phyloP scores from a whole-genome alignment of 1,140 invertebrate genomes.

The Tetramorium alpestre region DNA sequence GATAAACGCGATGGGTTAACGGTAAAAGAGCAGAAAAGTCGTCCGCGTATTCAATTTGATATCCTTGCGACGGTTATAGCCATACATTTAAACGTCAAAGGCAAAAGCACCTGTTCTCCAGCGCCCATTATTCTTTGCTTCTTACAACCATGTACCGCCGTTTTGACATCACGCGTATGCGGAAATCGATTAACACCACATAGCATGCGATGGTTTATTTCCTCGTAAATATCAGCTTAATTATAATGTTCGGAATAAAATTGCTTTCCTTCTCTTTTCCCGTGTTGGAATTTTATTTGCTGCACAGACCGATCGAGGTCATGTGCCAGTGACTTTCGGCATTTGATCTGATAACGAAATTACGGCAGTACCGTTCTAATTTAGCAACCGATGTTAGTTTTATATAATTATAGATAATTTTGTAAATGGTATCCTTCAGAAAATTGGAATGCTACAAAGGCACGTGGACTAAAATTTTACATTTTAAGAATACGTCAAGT shows the following conservation, averaged over 20 bases:
- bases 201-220: constrained; percentile 32
- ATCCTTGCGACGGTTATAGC: constrained; percentile 42
- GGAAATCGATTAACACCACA: constrained; percentile 37
- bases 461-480: background rate
- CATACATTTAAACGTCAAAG: constrained; percentile 44
- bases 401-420: background rate
- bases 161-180: constrained; percentile 43
- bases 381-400: background rate
- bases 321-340: background rate
- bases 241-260: constrained; percentile 35
- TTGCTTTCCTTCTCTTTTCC: background rate
- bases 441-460: background rate
- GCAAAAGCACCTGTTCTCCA: constrained; percentile 34
- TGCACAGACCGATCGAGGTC: background rate
- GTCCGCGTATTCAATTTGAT: constrained; percentile 20
- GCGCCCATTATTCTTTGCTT: constrained; percentile 40
- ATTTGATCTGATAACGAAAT: constrained; percentile 11
- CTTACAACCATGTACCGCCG: constrained; percentile 12
- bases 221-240: constrained; percentile 47
- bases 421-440: background rate
- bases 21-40: constrained; percentile 52
- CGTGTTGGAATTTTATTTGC: background rate
- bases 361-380: background rate
- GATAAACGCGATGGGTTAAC: constrained; percentile 14
- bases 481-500: background rate